These are phyloP conservation scores for Drosophila virilis DNA, from an alignment of 1,140 invertebrate species.

Conservation along the genomic window DNA sequence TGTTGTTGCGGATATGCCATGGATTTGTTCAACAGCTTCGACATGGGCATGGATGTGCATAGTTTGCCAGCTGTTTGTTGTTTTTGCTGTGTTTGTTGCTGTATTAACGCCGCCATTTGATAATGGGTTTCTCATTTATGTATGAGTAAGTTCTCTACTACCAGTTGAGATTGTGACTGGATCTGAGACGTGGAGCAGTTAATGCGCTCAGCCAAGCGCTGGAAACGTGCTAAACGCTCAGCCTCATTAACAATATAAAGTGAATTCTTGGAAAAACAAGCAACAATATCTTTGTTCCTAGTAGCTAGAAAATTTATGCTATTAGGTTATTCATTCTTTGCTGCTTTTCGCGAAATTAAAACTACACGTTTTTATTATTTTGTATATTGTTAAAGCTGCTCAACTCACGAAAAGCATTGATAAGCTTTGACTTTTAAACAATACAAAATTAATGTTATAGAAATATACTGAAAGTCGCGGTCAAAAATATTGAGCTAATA, in stretches of 20 bases:
- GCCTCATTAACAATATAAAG: slow-evolving; percentile 74
- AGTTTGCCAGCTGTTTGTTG: slow-evolving; percentile 18
- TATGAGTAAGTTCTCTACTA: slow-evolving; percentile 47
- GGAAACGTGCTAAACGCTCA: slow-evolving; percentile 71
- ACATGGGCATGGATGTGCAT: slow-evolving; percentile 36
- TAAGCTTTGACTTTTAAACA: no score
- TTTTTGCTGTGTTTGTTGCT: slow-evolving; percentile 22
- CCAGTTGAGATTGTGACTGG: slow-evolving; percentile 2
- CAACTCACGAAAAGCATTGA: no score
- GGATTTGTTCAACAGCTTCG: slow-evolving; percentile 36
- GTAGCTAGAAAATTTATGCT: neutral
- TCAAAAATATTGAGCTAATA: no score
- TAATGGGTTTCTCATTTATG: slow-evolving; percentile 76
- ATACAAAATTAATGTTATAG: no score
- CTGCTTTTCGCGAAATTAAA: no score
- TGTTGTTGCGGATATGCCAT: slow-evolving; percentile 28
- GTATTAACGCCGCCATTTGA: slow-evolving; percentile 72
- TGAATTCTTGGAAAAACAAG: slow-evolving; percentile 30
- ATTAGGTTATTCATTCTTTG: neutral
- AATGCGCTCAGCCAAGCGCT: slow-evolving; percentile 65
- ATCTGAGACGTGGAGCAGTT: slow-evolving; percentile 35
- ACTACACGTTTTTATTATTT: no score
- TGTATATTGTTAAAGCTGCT: no score
- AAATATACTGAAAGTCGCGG: no score
- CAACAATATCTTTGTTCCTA: neutral